A percentile compares a stretch with the other conserved stretches of the same genome.
Conservation (phyloP, 2,797 vertebrate species). For the Buceros bicornis region DNA sequence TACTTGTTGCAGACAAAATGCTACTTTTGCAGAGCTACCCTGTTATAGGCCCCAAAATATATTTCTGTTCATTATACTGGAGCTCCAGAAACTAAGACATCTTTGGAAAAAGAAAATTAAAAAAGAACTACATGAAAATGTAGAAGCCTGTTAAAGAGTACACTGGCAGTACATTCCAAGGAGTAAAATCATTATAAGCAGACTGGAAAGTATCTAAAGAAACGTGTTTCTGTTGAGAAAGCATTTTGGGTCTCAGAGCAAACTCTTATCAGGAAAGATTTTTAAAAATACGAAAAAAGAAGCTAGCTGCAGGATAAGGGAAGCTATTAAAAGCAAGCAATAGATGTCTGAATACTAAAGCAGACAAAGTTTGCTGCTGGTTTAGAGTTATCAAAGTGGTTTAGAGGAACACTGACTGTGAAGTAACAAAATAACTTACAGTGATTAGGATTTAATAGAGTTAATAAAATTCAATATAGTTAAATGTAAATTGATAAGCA, state of each 20-base stretch:
- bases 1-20: not conserved
- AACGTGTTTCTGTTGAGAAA: not conserved
- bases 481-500: not conserved
- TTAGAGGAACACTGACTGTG: not conserved
- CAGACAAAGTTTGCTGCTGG: not conserved
- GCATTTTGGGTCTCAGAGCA: not conserved
- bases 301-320: not conserved
- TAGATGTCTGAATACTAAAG: not conserved
- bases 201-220: not conserved
- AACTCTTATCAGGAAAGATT: not conserved
- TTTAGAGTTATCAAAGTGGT: not conserved
- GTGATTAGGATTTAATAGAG: not conserved
- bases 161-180: not conserved
- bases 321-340: not conserved
- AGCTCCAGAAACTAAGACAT: not conserved
- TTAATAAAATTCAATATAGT: not conserved
- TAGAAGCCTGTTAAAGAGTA: not conserved
- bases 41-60: not conserved
- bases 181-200: not conserved
- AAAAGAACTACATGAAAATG: not conserved
- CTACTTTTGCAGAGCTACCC: not conserved
- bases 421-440: not conserved
- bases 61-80: not conserved
- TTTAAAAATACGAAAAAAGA: not conserved
- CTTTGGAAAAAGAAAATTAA: not conserved